phyloP scores from a whole-genome alignment of 2,888 invertebrate genomes.

The Sarcophaga carnaria region DNA sequence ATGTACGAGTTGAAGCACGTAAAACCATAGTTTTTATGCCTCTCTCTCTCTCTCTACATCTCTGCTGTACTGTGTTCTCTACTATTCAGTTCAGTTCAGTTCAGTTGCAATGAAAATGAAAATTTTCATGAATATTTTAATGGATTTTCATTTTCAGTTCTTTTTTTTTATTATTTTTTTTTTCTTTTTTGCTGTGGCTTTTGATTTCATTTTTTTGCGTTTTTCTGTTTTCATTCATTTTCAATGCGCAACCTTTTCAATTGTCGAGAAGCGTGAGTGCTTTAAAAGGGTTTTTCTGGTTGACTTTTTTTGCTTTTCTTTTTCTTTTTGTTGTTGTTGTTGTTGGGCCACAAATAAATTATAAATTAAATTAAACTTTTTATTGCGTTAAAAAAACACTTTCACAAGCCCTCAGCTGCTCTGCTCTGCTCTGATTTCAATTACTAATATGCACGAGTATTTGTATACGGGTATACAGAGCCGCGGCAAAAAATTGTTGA shows the following conservation, averaged over 20 bases:
- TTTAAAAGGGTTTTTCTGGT: not conserved
- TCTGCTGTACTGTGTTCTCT: too few species aligned
- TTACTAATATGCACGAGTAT: too few species aligned
- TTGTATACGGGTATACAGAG: too few species aligned
- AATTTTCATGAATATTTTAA: not conserved
- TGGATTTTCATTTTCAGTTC: not conserved
- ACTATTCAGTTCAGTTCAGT: not conserved
- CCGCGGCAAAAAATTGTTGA: too few species aligned
- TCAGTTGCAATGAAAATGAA: not conserved
- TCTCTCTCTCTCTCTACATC: too few species aligned
- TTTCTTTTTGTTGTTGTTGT: not conserved
- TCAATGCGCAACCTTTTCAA: not conserved
- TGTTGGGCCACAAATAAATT: not conserved
- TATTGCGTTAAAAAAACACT: not conserved
- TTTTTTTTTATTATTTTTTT: too few species aligned
- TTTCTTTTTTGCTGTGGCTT: too few species aligned
- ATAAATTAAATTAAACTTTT: not conserved
- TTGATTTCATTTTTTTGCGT: too few species aligned
- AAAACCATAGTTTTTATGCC: not conserved
- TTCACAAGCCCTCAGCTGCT: not conserved
- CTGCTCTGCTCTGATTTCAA: too few species aligned
- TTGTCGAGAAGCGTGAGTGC: not conserved
- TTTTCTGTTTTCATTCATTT: not conserved
- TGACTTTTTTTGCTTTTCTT: too few species aligned
- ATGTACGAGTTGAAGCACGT: not conserved